Evolutionary conservation across 2,797 vertebrate species (phyloP), one percentile per base, ranked within the genome.

Genomic region (Dicrostonyx torquatus): DNA sequence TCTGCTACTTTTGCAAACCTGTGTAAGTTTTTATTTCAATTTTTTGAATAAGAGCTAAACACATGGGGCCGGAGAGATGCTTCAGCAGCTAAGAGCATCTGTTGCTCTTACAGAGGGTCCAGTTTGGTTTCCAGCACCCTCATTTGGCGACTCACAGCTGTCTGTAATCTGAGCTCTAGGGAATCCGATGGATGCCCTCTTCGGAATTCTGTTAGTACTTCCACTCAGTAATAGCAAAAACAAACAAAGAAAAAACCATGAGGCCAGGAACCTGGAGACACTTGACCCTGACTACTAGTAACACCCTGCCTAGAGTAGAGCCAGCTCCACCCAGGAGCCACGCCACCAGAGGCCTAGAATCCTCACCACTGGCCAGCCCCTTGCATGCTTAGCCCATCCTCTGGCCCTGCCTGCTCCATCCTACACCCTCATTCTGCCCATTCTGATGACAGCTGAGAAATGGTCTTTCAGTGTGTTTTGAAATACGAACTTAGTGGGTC

Each of bases 401-500:
- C 34, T 5, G 0, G 4, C 22, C 40, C 20, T 26, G 2, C 9
- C 66, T 14, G 6, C 14, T 24, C 4, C 11, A 0, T 20, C 34
- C 10, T 1, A 58, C 12, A 70, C 55, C 86, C 75, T 58, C 72
- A 62, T n/a, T 60, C 55, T 64, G 72, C 43, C 55, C 82, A 87
- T 50, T 1, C n/a, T 26, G 43, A 58, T 2, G 87, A 70, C 66
- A 45, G 89, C 68, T 26, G 68, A 94, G 66, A 80, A 87, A n/a
- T 0, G 0, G 70, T 24, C 53, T 89, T 48, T 55, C 37, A 13
- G 1, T 66, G 1, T 70, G 50, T 70, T 73, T 87, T 85, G 85
- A 82, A 93, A 83, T 34, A 40, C 0, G 48, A 95, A 89, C 93
- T 87, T 66, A 2, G 37, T 26, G 6, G 73, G 90, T 93, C 87